Evolutionary conservation across 2,888 invertebrate species (phyloP), one percentile per base, ranked within the genome.

Genomic region (Patella ulyssiponensis): DNA sequence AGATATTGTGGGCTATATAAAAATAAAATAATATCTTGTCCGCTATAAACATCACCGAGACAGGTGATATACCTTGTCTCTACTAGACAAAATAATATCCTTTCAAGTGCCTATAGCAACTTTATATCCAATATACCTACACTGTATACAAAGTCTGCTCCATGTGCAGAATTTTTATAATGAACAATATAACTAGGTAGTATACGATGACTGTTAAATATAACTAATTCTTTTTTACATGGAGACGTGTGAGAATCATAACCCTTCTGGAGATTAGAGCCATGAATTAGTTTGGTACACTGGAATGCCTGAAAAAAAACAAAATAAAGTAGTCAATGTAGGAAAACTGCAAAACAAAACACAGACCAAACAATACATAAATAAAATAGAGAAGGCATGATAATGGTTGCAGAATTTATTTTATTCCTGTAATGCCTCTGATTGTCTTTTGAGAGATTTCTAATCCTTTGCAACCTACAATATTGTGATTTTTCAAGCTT

Each of bases 211-310:
- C 83, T 82, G 77, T 87, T 85, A 79, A 89, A 89, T 44, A 88
- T 86, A 53, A 89, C 85, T 14, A 89, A 74, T 74, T 89, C 89
- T 73, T 86, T 85, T 54, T 86, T 85, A 76, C 85, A 84, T 3
- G 89, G 89, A n/a, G 88, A 88, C 56, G 82, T 86, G 75, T 89
- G 89, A 7, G 89, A 88, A 73, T 89, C 88, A 71, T 80, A 80
- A 1, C 87, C 88, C 54, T 79, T 78, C 75, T 78, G 73, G 20
- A 87, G 78, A 5, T 81, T 73, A 2, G 86, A 82, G 20, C 89
- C 89, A 73, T 85, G 86, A 56, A 86, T 88, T 7, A 88, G 72
- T 58, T 83, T 82, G 11, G 81, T 84, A 79, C 88, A 89, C 44
- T 87, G 77, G 74, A 78, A 88, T 2, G 84, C 84, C 87, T 86